These are phyloP conservation scores for Graphium colonna DNA, from an alignment of 2,888 invertebrate genomes.

Conservation along the genomic window DNA sequence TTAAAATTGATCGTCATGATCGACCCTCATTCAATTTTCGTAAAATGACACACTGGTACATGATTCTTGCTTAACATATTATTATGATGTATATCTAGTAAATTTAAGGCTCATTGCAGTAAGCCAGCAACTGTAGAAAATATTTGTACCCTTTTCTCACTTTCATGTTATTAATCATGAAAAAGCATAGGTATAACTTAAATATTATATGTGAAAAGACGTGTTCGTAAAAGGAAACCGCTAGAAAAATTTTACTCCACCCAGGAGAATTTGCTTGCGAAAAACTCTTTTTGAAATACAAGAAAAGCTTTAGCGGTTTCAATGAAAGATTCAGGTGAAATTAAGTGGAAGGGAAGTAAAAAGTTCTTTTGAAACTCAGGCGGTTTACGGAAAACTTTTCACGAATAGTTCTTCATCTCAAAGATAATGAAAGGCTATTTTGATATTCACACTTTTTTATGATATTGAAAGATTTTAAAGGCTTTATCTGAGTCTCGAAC, in stretches of 20 bases:
- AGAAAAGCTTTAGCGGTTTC: constrained; percentile 3
- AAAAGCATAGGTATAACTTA: not conserved
- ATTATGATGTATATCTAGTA: too few species aligned
- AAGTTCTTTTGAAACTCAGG: constrained; percentile 2
- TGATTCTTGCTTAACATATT: too few species aligned
- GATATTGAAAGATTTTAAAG: not conserved
- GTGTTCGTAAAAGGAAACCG: not conserved
- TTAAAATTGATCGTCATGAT: too few species aligned
- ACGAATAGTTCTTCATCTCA: not conserved
- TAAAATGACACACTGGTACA: too few species aligned
- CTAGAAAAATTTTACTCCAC: not conserved
- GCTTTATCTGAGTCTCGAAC: not conserved
- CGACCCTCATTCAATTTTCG: too few species aligned
- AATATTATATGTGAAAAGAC: not conserved
- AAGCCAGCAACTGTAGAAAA: too few species aligned
- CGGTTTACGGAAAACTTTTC: not conserved
- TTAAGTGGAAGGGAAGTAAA: not conserved
- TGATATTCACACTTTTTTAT: too few species aligned
- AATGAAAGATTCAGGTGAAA: constrained; percentile 4
- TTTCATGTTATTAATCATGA: too few species aligned
- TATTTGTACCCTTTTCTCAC: too few species aligned
- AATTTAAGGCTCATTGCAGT: too few species aligned
- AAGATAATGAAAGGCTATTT: too few species aligned
- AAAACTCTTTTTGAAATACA: not conserved
- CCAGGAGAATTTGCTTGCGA: not conserved